phyloP scores from a whole-genome alignment of 2,113 vertebrate genomes.

The Diphyllodes magnificus region DNA sequence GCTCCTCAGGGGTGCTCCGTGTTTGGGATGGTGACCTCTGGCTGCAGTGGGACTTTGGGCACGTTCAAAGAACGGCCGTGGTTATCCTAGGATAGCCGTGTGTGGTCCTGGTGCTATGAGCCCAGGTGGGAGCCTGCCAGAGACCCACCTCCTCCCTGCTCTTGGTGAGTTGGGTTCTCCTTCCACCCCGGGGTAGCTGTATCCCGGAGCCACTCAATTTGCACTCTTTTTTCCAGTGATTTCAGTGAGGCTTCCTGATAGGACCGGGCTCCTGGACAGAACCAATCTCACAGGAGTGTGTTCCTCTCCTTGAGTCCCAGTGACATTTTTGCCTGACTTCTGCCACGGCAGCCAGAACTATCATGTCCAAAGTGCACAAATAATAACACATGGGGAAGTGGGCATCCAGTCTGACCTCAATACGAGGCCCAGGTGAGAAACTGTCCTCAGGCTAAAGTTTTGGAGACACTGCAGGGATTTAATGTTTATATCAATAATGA shows the following conservation, averaged over 20 bases:
- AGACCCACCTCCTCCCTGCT: too few relatives aligned
- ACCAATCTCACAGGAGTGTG: neutral
- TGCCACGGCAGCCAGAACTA: neutral
- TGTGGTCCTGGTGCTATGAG: neutral
- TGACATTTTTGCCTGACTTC: neutral
- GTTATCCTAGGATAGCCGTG: neutral
- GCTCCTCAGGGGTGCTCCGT: neutral
- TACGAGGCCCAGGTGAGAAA: neutral
- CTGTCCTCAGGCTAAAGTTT: neutral
- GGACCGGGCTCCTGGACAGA: neutral
- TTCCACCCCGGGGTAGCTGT: neutral
- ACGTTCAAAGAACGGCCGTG: neutral
- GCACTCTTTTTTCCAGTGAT: neutral
- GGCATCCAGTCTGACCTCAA: neutral
- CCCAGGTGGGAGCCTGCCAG: neutral
- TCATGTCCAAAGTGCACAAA: neutral
- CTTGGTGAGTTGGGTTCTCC: fast-evolving
- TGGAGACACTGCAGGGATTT: neutral
- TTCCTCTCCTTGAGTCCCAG: neutral
- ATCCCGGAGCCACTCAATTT: neutral
- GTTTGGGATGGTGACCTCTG: neutral
- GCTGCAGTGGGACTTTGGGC: neutral
- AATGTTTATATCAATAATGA: neutral
- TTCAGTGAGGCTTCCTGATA: neutral
- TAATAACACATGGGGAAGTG: neutral